A percentile compares a stretch with the other conserved stretches of the same genome.
phyloP scores from a whole-genome alignment of 2,113 vertebrate species.

The Brachypteracias leptosomus region DNA sequence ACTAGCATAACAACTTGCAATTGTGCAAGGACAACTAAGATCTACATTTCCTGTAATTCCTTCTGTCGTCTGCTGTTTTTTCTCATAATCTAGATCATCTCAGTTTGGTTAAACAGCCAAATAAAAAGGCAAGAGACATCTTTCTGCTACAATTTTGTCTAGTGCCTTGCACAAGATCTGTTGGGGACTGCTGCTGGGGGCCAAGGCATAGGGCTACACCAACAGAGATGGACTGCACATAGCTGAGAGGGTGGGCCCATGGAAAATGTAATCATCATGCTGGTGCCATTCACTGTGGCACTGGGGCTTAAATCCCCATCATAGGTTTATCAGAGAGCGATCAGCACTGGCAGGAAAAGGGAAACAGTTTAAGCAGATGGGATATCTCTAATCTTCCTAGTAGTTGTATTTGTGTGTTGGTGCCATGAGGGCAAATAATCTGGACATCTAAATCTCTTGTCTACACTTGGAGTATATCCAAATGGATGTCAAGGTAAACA shows the following conservation, averaged over 20 bases:
- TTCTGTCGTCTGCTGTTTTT: slow-evolving; percentile 24
- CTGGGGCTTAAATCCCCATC: slow-evolving; percentile 18
- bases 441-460: slow-evolving; percentile 58
- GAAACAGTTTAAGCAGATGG: slow-evolving; percentile 50
- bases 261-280: background rate
- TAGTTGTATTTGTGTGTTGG: slow-evolving; percentile 3
- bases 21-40: background rate
- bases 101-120: background rate
- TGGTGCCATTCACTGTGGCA: background rate
- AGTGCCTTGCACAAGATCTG: background rate
- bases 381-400: slow-evolving; percentile 36
- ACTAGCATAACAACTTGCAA: slow-evolving; percentile 22
- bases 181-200: background rate
- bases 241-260: background rate
- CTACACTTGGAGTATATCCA: slow-evolving; percentile 51
- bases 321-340: slow-evolving; percentile 1
- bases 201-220: background rate
- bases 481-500: slow-evolving; percentile 58
- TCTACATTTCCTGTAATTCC: slow-evolving; percentile 27
- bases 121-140: background rate
- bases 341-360: slow-evolving; percentile 34
- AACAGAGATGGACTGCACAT: background rate
- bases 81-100: background rate
- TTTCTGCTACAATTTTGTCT: background rate
- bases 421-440: slow-evolving; percentile 54